Percentiles rank a stretch among this genome's conserved stretches.
These are phyloP conservation scores for Maylandia zebra DNA, from an alignment of 2,113 vertebrate species.

Conservation along the genomic window DNA sequence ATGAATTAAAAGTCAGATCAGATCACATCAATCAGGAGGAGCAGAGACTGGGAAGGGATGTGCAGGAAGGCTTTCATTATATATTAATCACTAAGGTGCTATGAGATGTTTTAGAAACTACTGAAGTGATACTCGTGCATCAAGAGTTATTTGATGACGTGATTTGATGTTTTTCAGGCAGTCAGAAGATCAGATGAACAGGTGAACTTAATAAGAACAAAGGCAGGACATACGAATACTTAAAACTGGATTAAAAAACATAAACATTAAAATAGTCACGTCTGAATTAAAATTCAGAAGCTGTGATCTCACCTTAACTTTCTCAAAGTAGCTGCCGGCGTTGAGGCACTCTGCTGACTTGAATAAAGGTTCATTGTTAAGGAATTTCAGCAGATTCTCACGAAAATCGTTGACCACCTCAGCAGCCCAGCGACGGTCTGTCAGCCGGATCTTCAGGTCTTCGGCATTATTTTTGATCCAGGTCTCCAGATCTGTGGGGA, in stretches of 20 bases:
- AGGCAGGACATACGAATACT: accelerated
- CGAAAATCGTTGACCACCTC: conserved; percentile 56
- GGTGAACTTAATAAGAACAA: background rate
- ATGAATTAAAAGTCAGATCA: background rate
- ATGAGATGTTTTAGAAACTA: background rate
- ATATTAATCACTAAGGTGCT: background rate
- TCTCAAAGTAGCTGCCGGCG: conserved; percentile 63
- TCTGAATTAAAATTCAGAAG: background rate
- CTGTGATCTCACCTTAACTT: conserved; percentile 48
- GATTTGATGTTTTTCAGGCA: background rate
- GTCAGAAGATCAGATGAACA: background rate
- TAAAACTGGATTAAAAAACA: background rate
- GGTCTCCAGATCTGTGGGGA: background rate
- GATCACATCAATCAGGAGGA: background rate
- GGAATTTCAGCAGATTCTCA: conserved; percentile 46
- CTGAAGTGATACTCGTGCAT: background rate
- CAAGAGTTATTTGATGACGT: background rate
- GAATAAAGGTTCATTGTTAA: conserved; percentile 47
- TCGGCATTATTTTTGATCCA: conserved; percentile 23
- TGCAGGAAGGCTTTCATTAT: background rate
- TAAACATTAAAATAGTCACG: background rate
- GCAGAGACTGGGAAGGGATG: background rate
- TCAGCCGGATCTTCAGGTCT: conserved; percentile 11
- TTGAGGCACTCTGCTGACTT: conserved; percentile 32
- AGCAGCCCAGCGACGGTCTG: conserved; percentile 23